Evolutionary conservation across 2,888 invertebrate species (phyloP).

Genomic region (Dynastes hyllus): DNA sequence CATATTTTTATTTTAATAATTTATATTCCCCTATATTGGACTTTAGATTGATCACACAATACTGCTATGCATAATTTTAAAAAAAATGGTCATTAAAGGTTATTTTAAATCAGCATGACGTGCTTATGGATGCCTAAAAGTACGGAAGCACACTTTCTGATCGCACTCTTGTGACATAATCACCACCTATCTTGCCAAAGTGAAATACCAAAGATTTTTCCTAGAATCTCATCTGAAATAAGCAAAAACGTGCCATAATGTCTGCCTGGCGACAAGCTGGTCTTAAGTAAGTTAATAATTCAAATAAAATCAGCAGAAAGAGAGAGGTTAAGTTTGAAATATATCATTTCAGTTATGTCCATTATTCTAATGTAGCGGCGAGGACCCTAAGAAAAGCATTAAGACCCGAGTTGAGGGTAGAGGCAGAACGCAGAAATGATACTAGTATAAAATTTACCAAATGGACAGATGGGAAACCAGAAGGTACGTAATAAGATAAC

Average conservation of each 20-base stretch:
- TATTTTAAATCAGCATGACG: no score
- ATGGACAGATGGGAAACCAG: constrained; percentile 92
- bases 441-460: constrained; percentile 87
- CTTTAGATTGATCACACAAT: no score
- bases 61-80: no score
- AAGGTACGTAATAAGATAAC: constrained; percentile 78
- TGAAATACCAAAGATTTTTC: constrained; percentile 23
- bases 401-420: constrained; percentile 82
- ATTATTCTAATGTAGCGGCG: constrained; percentile 96
- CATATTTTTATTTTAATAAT: no score
- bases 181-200: constrained; percentile 11
- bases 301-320: neutral
- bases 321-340: neutral
- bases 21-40: no score
- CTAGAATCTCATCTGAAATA: constrained; percentile 37
- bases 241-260: constrained; percentile 73
- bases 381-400: constrained; percentile 85
- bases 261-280: constrained; percentile 90
- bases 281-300: constrained; percentile 80
- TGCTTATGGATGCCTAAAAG: no score
- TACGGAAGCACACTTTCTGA: constrained; percentile 17
- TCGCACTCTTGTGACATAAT: constrained; percentile 51
- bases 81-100: no score
- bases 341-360: constrained; percentile 85
- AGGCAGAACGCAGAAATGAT: constrained; percentile 84